These are phyloP conservation scores for Eulemur albifrons DNA, from an alignment of 2,797 vertebrate genomes.

Conservation along the genomic window DNA sequence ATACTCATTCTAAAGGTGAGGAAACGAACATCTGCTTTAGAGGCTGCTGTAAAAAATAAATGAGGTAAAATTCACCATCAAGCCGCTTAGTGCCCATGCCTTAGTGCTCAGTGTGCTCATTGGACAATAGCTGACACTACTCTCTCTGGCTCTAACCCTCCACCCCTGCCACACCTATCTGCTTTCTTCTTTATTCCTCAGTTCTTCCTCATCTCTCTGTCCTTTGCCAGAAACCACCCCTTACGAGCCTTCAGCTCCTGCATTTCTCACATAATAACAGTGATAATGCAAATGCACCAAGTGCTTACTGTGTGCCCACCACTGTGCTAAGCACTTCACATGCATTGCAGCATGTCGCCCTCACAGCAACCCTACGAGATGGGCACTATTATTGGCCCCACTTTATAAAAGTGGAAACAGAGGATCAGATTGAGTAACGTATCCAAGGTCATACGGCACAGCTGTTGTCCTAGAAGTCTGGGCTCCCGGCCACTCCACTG, in stretches of 20 bases:
- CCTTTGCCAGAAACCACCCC: background rate
- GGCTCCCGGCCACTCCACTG: background rate
- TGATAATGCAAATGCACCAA: accelerated
- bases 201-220: background rate
- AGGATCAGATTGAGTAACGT: background rate
- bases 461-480: background rate
- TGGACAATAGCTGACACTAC: accelerated
- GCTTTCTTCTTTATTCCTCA: background rate
- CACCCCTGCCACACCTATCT: background rate
- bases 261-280: background rate
- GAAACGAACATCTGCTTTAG: background rate
- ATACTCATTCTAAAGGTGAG: background rate
- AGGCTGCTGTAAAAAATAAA: background rate
- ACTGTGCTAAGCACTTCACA: background rate
- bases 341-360: accelerated
- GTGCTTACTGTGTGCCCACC: background rate
- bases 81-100: background rate
- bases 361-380: background rate
- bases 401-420: background rate
- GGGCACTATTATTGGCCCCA: background rate
- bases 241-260: background rate
- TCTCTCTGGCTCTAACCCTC: background rate
- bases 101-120: background rate
- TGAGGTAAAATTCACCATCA: background rate
- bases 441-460: background rate